Conservation (phyloP, 2,113 vertebrate species). For the Caranx ignobilis region DNA sequence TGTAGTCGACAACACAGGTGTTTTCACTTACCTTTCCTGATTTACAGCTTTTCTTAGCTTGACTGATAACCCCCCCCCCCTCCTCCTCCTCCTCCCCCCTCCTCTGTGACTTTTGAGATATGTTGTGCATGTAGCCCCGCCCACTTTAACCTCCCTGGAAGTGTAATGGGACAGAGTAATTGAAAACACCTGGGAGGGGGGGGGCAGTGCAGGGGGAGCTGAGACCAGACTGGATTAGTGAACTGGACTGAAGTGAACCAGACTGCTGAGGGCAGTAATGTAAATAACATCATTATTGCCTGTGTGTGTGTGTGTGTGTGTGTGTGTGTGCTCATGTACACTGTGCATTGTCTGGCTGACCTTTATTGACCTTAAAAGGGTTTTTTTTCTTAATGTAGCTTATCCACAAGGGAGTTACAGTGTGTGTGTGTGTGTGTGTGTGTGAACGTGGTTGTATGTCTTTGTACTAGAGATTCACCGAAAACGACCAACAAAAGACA, state of each 20-base stretch:
- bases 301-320: too few species aligned
- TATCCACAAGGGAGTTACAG: slow-evolving; percentile 29
- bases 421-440: background rate
- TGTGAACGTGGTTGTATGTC: background rate
- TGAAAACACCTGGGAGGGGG: background rate
- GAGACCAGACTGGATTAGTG: too few species aligned
- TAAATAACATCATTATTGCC: too few species aligned
- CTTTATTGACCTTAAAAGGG: slow-evolving; percentile 22
- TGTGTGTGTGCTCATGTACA: background rate
- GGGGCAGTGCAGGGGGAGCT: too few species aligned
- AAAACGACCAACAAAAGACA: too few species aligned
- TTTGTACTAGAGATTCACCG: too few species aligned
- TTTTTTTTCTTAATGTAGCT: slow-evolving; percentile 31
- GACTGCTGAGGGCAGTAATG: too few species aligned
- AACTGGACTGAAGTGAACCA: too few species aligned
- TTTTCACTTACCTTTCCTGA: too few species aligned
- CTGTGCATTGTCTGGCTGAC: slow-evolving; percentile 18
- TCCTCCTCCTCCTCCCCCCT: too few species aligned
- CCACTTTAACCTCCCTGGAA: slow-evolving; percentile 1
- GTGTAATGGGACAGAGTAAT: slow-evolving; percentile 9
- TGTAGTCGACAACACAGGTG: too few species aligned
- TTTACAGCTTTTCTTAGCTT: background rate
- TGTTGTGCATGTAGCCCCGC: background rate
- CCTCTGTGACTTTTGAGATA: background rate
- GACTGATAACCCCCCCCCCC: too few species aligned